Percentiles rank a stretch among this genome's conserved stretches.
These are phyloP conservation scores for Lutraria lutraria DNA, from an alignment of 2,888 invertebrate genomes.

Conservation along the genomic window DNA sequence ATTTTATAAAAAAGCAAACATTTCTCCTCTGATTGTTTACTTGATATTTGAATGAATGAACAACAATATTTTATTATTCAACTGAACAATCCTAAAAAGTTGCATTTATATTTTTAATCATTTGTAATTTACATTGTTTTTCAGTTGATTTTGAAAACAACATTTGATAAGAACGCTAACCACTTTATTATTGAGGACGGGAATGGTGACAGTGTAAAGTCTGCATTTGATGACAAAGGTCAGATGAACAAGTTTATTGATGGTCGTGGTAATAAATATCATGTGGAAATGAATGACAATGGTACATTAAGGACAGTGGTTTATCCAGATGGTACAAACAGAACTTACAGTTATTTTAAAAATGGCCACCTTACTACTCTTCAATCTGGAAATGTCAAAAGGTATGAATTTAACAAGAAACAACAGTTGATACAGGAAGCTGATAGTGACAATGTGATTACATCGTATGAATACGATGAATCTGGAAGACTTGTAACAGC, in stretches of 20 bases:
- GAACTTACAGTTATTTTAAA: conserved; percentile 23
- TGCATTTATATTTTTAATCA: background rate
- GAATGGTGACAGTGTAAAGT: conserved; percentile 44
- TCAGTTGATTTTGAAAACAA: conserved; percentile 31
- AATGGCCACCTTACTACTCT: conserved; percentile 27
- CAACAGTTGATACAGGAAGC: conserved; percentile 30
- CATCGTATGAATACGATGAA: conserved; percentile 34
- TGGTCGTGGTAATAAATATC: conserved; percentile 47
- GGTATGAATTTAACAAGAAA: conserved; percentile 27
- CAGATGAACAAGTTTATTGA: conserved; percentile 40
- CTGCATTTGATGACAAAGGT: conserved; percentile 29
- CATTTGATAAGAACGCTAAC: background rate
- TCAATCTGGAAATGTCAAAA: conserved; percentile 30
- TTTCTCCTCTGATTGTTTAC: no score
- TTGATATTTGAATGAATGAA: no score
- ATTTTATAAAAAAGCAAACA: no score
- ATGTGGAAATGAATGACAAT: conserved; percentile 38
- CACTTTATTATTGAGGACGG: conserved; percentile 47
- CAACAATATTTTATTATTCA: no score
- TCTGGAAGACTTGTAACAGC: conserved; percentile 23
- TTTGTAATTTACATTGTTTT: background rate
- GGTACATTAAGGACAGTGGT: conserved; percentile 29
- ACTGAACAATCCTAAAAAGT: no score
- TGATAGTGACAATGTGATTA: conserved; percentile 20
- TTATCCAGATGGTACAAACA: conserved; percentile 51